Base-by-base conservation (phyloP, 2,113 vertebrate genomes). In the Microcebus lehilahytsara region DNA sequence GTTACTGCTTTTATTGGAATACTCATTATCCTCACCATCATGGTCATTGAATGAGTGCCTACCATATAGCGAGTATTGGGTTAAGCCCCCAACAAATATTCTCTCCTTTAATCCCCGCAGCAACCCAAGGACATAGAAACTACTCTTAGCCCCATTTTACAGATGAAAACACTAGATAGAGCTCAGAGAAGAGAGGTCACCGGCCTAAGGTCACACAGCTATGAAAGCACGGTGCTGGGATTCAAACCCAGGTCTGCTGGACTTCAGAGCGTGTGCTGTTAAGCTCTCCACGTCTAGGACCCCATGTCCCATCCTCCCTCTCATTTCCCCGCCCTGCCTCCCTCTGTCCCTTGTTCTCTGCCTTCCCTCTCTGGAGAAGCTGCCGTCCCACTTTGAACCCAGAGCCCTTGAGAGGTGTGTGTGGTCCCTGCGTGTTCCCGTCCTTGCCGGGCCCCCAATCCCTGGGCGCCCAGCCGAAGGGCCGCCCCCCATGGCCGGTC, bases 361-460 rank as follows among this genome's bases (percentile, higher is more conserved):
- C 46, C 56, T 66, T 19, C 56, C 14, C 37, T 49, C 53, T 56
- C 8, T 23, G 1, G 25, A 34, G 40, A 77, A n/a, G 75, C 46
- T 34, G 75, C 62, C 5, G 0, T 12, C n/a, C 69, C 9, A 49
- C 46, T 85, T 27, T 69, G 13, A 77, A 78, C 46, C 67, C 49
- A 23, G 66, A 25, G 30, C 23, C 0, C 32, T 12, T 5, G 53
- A 10, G 49, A 7, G 3, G 8, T 2, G 51, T 1, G 14, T 34
- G 56, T 37, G 1, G 1, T 30, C 25, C 11, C 30, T 7, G 2
- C 19, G 0, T 2, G 51, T 51, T 13, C 67, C 77, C 7, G 1
- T 20, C 32, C 30, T n/a, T 17, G 20, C 34, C 84, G 6, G 78
- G 53, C 46, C 17, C 0, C 12, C 17, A 46, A 32, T 1, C 30